Evolutionary conservation across 2,113 vertebrate genomes (phyloP).

Genomic region (Gymnobelideus leadbeateri): DNA sequence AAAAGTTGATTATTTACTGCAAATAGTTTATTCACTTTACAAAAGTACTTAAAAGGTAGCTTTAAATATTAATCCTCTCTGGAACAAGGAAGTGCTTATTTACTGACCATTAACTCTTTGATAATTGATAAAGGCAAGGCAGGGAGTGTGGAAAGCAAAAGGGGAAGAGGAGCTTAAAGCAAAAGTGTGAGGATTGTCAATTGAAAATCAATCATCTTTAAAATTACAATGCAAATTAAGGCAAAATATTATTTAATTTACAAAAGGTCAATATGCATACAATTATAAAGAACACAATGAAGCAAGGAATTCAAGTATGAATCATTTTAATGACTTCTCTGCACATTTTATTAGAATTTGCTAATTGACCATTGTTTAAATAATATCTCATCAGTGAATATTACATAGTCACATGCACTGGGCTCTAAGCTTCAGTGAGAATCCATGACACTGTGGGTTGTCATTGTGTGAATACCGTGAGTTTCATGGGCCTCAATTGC

Average conservation of each 20-base stretch:
- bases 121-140: not conserved
- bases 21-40: constrained; percentile 21
- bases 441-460: constrained; percentile 40
- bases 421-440: constrained; percentile 33
- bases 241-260: constrained; percentile 43
- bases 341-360: constrained; percentile 66
- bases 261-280: constrained; percentile 13
- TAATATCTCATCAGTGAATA: constrained; percentile 57
- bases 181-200: not conserved
- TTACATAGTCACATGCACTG: not conserved
- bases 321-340: constrained; percentile 64
- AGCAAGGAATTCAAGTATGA: constrained; percentile 54
- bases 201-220: constrained; percentile 12
- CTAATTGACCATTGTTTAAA: constrained; percentile 71
- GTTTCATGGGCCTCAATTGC: constrained; percentile 48
- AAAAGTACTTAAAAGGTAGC: constrained; percentile 29
- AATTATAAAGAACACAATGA: constrained; percentile 28
- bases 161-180: not conserved
- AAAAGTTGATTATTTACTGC: not conserved
- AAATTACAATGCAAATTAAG: not conserved
- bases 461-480: constrained; percentile 57
- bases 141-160: not conserved
- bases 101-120: not conserved
- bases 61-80: not conserved
- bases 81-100: not conserved